These are phyloP conservation scores for Eledone cirrhosa DNA, from an alignment of 2,888 invertebrate genomes.

Conservation along the genomic window DNA sequence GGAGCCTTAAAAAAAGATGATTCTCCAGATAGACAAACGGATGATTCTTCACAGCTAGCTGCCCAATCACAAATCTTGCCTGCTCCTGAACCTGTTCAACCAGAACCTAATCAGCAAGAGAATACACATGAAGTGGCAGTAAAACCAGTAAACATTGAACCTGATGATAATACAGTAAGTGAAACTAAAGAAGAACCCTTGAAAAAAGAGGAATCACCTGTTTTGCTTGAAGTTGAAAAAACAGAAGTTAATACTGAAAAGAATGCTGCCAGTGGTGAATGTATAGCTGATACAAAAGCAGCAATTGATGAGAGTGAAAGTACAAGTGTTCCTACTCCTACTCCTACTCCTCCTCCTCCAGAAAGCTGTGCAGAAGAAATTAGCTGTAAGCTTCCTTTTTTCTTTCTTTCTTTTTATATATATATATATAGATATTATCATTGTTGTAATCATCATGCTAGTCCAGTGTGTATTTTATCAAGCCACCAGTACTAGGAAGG, in stretches of 20 bases:
- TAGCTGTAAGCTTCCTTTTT: too few relatives aligned
- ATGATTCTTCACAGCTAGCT: background rate
- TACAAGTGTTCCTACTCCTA: background rate
- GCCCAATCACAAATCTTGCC: background rate
- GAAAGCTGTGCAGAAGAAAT: background rate
- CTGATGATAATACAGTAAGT: background rate
- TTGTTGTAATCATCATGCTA: too few relatives aligned
- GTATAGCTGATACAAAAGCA: background rate
- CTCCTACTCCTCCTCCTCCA: too few relatives aligned
- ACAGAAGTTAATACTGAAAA: too few relatives aligned
- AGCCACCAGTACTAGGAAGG: too few relatives aligned
- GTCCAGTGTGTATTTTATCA: too few relatives aligned
- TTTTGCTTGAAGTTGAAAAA: too few relatives aligned
- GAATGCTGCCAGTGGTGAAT: too few relatives aligned
- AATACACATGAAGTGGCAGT: background rate
- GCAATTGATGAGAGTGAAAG: conserved; percentile 11
- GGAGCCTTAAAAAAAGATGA: background rate
- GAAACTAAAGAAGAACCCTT: conserved; percentile 8
- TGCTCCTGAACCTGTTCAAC: background rate
- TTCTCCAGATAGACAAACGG: background rate
- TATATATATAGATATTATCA: too few relatives aligned
- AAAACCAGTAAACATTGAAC: background rate
- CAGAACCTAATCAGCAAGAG: background rate
- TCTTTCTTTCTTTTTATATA: too few relatives aligned
- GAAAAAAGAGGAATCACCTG: too few relatives aligned